Evolutionary conservation across 2,888 invertebrate genomes (phyloP).

Genomic region (Ectemnius continuus): DNA sequence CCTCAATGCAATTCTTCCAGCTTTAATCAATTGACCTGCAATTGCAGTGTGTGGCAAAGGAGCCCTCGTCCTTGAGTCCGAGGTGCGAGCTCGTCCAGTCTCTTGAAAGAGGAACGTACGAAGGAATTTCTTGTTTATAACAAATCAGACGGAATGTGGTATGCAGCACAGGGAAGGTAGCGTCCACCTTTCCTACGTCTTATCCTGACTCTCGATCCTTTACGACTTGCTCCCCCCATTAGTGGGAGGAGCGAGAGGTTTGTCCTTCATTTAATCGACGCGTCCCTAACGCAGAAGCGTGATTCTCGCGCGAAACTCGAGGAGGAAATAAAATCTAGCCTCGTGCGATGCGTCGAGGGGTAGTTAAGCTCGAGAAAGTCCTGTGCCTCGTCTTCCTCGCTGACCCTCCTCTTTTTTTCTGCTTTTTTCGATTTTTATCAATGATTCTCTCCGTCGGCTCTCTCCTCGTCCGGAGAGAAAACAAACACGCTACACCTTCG

Average conservation of each 20-base stretch:
- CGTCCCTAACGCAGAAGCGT: slow-evolving; percentile 32
- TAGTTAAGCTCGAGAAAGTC: slow-evolving; percentile 17
- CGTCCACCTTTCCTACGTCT: slow-evolving; percentile 33
- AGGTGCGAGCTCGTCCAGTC: slow-evolving; percentile 6
- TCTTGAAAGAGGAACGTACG: slow-evolving; percentile 40
- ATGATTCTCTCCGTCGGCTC: slow-evolving; percentile 19
- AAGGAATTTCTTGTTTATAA: slow-evolving; percentile 40
- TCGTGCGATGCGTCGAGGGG: slow-evolving; percentile 9
- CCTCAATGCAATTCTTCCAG: no score
- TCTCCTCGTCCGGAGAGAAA: slow-evolving; percentile 17
- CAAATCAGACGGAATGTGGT: slow-evolving; percentile 55
- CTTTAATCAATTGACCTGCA: no score
- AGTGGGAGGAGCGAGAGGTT: slow-evolving; percentile 17
- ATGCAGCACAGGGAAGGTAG: slow-evolving; percentile 33
- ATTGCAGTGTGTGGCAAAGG: not conserved
- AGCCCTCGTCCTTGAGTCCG: not conserved
- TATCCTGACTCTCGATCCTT: slow-evolving; percentile 32
- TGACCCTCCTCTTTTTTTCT: slow-evolving; percentile 7
- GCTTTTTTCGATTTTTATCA: slow-evolving; percentile 8
- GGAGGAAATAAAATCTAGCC: slow-evolving; percentile 14
- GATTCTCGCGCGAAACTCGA: slow-evolving; percentile 39
- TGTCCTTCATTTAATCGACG: slow-evolving; percentile 28
- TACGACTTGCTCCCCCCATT: not conserved
- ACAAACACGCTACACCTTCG: slow-evolving; percentile 53
- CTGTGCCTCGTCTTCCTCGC: slow-evolving; percentile 4